These are phyloP conservation scores for Rhingia campestris DNA, from an alignment of 2,888 invertebrate genomes.

Conservation along the genomic window DNA sequence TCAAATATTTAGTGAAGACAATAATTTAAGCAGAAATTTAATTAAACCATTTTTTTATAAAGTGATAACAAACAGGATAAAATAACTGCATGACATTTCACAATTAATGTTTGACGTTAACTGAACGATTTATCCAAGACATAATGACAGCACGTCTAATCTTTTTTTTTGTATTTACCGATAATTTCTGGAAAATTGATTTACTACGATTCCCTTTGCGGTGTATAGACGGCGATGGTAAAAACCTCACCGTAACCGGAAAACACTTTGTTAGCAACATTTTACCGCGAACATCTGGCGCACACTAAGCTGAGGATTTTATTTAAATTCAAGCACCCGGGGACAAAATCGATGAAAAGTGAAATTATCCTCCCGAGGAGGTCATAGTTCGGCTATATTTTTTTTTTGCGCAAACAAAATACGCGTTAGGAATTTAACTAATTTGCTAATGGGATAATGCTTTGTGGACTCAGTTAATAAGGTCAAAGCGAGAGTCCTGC, in stretches of 20 bases:
- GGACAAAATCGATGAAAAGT: constrained; percentile 53
- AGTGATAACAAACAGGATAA: background rate
- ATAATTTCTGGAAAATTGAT: constrained; percentile 64
- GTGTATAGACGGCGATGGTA: constrained; percentile 53
- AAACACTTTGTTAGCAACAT: constrained; percentile 77
- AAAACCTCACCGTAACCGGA: constrained; percentile 67
- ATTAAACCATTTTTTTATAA: background rate
- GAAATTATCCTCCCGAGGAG: constrained; percentile 4
- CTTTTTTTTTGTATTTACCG: constrained; percentile 53
- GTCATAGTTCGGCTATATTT: background rate
- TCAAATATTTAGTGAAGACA: background rate
- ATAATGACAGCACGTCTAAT: background rate
- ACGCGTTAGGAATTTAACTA: constrained; percentile 2
- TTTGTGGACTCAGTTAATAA: constrained; percentile 17
- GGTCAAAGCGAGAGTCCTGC: constrained; percentile 23
- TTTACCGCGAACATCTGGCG: constrained; percentile 69
- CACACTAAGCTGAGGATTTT: constrained; percentile 1
- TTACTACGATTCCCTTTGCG: constrained; percentile 44
- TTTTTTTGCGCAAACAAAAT: background rate
- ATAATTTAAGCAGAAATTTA: background rate
- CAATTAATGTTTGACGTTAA: background rate
- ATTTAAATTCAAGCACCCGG: constrained; percentile 10
- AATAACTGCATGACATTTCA: background rate
- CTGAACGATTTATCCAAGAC: background rate
- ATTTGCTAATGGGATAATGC: constrained; percentile 30